Conservation (phyloP, 2,797 vertebrate genomes). For the Myotis findleyi region DNA sequence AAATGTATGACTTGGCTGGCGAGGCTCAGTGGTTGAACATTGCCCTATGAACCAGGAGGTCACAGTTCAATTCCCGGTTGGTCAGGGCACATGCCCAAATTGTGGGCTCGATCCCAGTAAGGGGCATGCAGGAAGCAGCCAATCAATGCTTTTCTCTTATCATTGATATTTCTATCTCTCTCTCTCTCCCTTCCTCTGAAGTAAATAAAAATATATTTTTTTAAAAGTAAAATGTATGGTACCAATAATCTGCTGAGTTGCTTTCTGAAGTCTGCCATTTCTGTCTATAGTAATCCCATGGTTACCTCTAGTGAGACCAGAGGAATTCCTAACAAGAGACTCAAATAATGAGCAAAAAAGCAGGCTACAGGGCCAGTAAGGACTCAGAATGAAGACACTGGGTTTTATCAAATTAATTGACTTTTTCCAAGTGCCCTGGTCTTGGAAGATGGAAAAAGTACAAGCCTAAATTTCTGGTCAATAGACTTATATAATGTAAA, state of each 20-base stretch:
- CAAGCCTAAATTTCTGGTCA: neutral
- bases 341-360: conserved; percentile 69
- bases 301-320: neutral
- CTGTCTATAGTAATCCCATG: neutral
- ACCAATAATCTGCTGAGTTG: neutral
- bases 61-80: too few relatives aligned
- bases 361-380: neutral
- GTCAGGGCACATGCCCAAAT: too few relatives aligned
- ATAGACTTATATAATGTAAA: conserved; percentile 6
- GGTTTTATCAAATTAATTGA: conserved; percentile 12
- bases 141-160: too few relatives aligned
- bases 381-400: conserved; percentile 40
- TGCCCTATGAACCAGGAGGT: too few relatives aligned
- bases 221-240: neutral
- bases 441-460: neutral
- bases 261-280: conserved; percentile 28
- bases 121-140: too few relatives aligned
- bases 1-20: neutral
- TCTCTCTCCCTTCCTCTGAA: too few relatives aligned
- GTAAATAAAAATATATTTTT: too few relatives aligned
- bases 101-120: too few relatives aligned
- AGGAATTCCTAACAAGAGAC: conserved; percentile 57
- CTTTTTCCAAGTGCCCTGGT: neutral
- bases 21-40: too few relatives aligned
- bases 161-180: too few relatives aligned